Base-by-base conservation (phyloP, 2,888 invertebrate genomes). In the Mantis religiosa region DNA sequence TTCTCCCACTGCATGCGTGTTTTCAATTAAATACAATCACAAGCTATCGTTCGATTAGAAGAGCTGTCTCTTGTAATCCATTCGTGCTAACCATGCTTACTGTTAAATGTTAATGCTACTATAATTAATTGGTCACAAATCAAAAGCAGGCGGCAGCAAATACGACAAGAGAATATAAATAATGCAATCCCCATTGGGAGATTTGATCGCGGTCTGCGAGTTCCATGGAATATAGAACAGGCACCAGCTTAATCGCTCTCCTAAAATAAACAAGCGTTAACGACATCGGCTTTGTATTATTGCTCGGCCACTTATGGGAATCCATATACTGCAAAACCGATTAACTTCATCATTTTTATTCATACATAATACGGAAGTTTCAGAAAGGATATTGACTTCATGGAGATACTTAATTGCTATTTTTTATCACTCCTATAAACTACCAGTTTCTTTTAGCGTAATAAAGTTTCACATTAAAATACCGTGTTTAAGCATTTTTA, bases 81-180 rank as follows among this genome's bases (percentile, higher is more conserved):
- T 25, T 71, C 85, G 28, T 12, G 25, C 34, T 54, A 41, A 71
- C 54, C 25, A 71, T 71, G 54, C 54, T 71, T 71, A 71, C 54
- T 85, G 85, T 85, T 85, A 85, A 85, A 81, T 30, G 81, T 86
- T 86, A 81, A 86, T 86, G 81, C 86, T 81, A 86, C 86, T 86
- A 86, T 86, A 86, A 86, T 86, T 86, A 86, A 86, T 71, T 86
- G 86, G 71, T 81, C 86, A 86, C 86, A 86, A 71, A 28, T 86
- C 81, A 86, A 86, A 71, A 71, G 54, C 54, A 20, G 54, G 54
- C 54, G 54, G 54, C 54, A 71, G 54, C 54, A 25, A 71, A 71
- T 71, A 71, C 54, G 54, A 71, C 54, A 71, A 71, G 54, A 71
- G 54, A 71, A 20, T 71, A 71, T 71, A 71, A 71, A 71, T 71